Evolutionary conservation across 2,113 vertebrate genomes (phyloP).

Genomic region (Prietella phreatophila): DNA sequence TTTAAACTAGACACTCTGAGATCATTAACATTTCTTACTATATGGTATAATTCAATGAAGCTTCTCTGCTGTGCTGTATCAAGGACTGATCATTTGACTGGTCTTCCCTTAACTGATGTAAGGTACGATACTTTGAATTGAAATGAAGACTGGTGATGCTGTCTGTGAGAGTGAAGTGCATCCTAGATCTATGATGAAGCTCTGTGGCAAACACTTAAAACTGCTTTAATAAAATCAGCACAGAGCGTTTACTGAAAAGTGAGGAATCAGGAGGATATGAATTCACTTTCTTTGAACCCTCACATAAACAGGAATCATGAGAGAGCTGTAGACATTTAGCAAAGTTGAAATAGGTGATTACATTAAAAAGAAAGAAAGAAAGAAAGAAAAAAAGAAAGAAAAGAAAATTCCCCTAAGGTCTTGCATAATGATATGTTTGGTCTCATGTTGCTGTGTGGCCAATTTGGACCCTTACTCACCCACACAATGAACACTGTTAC

Average conservation of each 20-base stretch:
- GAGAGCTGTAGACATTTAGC: conserved; percentile 31
- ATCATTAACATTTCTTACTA: background rate
- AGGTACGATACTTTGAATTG: background rate
- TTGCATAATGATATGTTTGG: conserved; percentile 56
- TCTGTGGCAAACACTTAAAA: background rate
- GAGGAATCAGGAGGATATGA: conserved; percentile 13
- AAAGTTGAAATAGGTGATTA: conserved; percentile 34
- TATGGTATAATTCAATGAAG: background rate
- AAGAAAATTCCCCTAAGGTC: conserved; percentile 27
- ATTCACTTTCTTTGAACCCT: conserved; percentile 34
- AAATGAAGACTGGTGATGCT: background rate
- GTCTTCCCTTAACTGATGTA: background rate
- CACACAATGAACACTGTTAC: conserved; percentile 48
- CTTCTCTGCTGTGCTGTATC: background rate
- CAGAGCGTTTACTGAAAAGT: background rate
- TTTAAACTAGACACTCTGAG: background rate
- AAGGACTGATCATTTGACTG: background rate
- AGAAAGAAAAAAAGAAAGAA: conserved; percentile 24
- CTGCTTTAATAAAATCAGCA: background rate
- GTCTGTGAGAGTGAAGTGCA: background rate
- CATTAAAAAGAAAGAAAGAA: conserved; percentile 29
- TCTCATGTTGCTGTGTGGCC: conserved; percentile 54
- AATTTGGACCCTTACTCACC: conserved; percentile 37
- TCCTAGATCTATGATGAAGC: background rate
- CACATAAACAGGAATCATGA: conserved; percentile 29